Percentiles rank a stretch among this genome's conserved stretches.
phyloP scores from a whole-genome alignment of 30 jellyfish, hydroid and myxozoan genomes.

The Hydractinia echinata region DNA sequence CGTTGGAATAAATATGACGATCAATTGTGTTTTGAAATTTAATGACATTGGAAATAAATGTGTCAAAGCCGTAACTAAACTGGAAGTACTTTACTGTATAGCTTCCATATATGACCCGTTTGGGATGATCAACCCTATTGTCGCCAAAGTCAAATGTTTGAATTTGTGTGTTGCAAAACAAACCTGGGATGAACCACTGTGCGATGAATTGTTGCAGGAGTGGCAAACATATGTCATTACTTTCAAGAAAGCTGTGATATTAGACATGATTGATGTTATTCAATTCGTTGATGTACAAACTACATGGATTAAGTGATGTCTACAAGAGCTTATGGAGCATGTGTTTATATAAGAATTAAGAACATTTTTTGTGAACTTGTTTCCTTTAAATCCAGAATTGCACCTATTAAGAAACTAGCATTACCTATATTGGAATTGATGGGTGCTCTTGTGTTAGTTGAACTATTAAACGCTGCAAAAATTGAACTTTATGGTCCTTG shows the following conservation, averaged over 20 bases:
- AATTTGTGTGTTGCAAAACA: background rate
- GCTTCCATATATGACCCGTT: background rate
- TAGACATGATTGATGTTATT: too few species aligned
- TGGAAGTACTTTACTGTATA: background rate
- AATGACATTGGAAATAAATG: too few species aligned
- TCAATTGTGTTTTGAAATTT: too few species aligned
- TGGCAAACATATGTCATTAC: too few species aligned
- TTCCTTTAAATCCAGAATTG: slow-evolving; percentile 5
- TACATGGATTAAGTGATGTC: slow-evolving; percentile 2
- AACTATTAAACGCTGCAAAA: background rate
- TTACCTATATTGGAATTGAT: background rate
- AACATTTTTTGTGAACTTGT: background rate
- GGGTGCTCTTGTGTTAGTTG: background rate
- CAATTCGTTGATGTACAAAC: too few species aligned
- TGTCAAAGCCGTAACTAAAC: too few species aligned
- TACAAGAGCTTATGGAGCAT: background rate
- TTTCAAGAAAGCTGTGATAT: too few species aligned
- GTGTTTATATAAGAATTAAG: background rate
- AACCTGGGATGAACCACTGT: background rate
- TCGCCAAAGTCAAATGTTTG: background rate
- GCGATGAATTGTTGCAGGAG: too few species aligned
- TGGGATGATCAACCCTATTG: background rate
- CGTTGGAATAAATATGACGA: too few species aligned
- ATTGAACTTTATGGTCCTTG: background rate
- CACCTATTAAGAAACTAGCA: slow-evolving; percentile 2